phyloP scores from a whole-genome alignment of 1,140 invertebrate genomes.

The Eufriesea mexicana region DNA sequence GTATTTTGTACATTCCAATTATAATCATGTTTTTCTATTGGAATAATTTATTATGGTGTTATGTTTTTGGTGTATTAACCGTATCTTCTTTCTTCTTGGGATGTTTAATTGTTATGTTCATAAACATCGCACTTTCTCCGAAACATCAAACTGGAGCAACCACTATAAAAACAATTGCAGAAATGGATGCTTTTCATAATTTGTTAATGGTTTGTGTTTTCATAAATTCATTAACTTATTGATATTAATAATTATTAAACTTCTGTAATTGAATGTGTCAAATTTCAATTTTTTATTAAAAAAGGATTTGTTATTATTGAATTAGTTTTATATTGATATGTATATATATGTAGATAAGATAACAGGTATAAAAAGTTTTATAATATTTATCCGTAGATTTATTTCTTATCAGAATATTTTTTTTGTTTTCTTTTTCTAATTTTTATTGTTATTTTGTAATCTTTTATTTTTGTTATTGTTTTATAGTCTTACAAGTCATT shows the following conservation, averaged over 20 bases:
- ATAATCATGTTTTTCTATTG: constrained; percentile 47
- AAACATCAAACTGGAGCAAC: constrained; percentile 81
- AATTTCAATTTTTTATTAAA: not conserved
- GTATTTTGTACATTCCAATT: constrained; percentile 21
- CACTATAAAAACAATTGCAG: constrained; percentile 79
- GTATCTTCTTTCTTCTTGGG: constrained; percentile 75
- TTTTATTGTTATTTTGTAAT: not conserved
- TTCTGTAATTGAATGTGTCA: not conserved
- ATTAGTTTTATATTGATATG: not conserved
- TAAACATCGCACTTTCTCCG: constrained; percentile 82
- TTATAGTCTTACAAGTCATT: too few relatives aligned
- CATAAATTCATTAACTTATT: not conserved
- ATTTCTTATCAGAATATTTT: not conserved
- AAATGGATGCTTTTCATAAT: constrained; percentile 81
- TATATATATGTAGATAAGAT: constrained; percentile 11
- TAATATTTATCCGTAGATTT: not conserved
- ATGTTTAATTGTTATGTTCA: constrained; percentile 78
- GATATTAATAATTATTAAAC: not conserved
- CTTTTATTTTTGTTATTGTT: too few relatives aligned
- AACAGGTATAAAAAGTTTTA: not conserved
- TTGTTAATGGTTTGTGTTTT: constrained; percentile 80
- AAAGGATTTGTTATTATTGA: not conserved
- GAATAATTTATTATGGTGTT: constrained; percentile 72
- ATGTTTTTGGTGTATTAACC: constrained; percentile 73
- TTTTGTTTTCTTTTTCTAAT: not conserved